Percentiles rank a stretch among this genome's conserved stretches.
Evolutionary conservation across 2,888 invertebrate species (phyloP).

Genomic region (Polylopha cassiicola): DNA sequence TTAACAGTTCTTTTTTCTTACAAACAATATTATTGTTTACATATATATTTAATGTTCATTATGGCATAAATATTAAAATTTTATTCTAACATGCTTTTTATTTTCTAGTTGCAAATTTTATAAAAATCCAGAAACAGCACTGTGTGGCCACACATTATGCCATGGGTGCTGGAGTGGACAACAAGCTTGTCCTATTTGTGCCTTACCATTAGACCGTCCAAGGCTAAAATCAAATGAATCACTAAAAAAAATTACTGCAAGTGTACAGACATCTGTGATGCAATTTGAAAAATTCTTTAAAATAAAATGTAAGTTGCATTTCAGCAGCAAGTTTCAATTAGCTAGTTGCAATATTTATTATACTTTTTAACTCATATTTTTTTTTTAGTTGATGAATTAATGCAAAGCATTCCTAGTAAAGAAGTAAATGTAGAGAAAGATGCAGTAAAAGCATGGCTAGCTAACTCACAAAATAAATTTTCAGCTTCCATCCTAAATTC

Average conservation of each 20-base stretch:
- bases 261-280: constrained; percentile 41
- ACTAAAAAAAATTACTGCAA: constrained; percentile 44
- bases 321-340: no score
- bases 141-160: constrained; percentile 61
- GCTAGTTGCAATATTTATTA: not conserved
- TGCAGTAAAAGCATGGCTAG: constrained; percentile 60
- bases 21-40: not conserved
- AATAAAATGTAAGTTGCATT: constrained; percentile 54
- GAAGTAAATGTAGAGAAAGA: constrained; percentile 38
- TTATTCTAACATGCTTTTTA: no score
- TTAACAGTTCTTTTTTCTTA: not conserved
- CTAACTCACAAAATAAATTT: constrained; percentile 63
- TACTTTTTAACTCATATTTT: constrained; percentile 11
- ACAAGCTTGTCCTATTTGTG: constrained; percentile 48
- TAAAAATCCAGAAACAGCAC: constrained; percentile 50
- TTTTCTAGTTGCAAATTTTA: constrained; percentile 55
- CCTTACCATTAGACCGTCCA: constrained; percentile 38
- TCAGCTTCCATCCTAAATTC: constrained; percentile 47
- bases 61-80: no score
- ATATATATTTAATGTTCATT: not conserved
- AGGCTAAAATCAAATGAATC: constrained; percentile 44
- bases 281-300: constrained; percentile 53
- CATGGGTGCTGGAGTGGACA: constrained; percentile 54
- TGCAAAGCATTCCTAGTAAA: constrained; percentile 26
- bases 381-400: constrained; percentile 55